These are phyloP conservation scores for Erannis defoliaria DNA, from an alignment of 2,888 invertebrate genomes.

Conservation along the genomic window DNA sequence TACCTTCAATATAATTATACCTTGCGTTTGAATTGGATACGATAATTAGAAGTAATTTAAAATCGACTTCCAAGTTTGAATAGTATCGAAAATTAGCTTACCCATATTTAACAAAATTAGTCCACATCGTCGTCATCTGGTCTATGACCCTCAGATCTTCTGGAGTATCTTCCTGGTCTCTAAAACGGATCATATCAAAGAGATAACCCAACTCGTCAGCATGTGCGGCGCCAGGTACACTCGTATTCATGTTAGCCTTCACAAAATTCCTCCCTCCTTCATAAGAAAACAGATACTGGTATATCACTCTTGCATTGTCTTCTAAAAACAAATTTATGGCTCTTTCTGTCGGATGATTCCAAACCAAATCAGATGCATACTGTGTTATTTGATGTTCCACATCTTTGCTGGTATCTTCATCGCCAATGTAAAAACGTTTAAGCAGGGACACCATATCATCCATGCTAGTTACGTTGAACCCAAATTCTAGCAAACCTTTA, in stretches of 20 bases:
- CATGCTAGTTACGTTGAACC: constrained; percentile 11
- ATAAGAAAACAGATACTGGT: constrained; percentile 58
- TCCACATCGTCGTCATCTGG: constrained; percentile 24
- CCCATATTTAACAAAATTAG: constrained; percentile 46
- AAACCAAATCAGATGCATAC: constrained; percentile 53
- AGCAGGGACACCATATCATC: neutral
- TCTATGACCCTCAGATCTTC: constrained; percentile 34
- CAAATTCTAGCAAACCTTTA: constrained; percentile 12
- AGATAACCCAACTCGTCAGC: constrained; percentile 49
- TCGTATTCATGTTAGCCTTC: constrained; percentile 45
- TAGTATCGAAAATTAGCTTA: constrained; percentile 32
- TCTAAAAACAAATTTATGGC: constrained; percentile 47
- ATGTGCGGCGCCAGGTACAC: constrained; percentile 14
- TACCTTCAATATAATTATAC: no score
- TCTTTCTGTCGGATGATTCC: constrained; percentile 50
- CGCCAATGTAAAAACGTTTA: constrained; percentile 18
- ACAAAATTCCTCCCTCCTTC: constrained; percentile 53
- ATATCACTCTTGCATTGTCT: constrained; percentile 46
- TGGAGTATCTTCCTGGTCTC: constrained; percentile 3
- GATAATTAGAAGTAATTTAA: no score
- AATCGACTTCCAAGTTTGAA: no score
- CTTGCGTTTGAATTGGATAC: no score
- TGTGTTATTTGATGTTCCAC: constrained; percentile 37
- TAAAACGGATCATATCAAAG: constrained; percentile 43
- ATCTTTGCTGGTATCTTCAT: constrained; percentile 1